Evolutionary conservation across 1,140 invertebrate species (phyloP), one percentile per base, ranked within the genome.

Genomic region (Brachionus calyciflorus): DNA sequence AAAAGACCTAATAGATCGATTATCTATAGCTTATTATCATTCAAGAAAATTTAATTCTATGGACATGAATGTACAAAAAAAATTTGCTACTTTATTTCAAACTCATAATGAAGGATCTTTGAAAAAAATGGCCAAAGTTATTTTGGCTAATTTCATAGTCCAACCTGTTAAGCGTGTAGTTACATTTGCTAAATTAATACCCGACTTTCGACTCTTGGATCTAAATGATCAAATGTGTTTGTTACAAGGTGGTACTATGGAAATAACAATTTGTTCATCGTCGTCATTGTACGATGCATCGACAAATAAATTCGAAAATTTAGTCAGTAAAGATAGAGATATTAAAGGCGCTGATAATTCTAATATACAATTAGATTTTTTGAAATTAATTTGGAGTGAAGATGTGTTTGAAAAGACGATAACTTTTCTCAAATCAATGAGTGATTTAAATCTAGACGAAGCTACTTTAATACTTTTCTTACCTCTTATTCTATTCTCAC

Each of bases 31-130:
- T 37, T 73, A 40, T 40, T 73, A 73, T 24, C 69, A 73, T 17
- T 73, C 69, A 19, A 19, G 69, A n/a, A 73, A 73, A 24, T 55
- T 21, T 46, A 73, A 73, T 49, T 48, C 69, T 7, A 17, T 73
- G 19, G 69, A 73, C 28, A 28, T 73, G 46, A 73, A 73, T 51
- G 69, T 73, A 46, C 69, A 73, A 51, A 55, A 73, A 73, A 73
- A 73, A 33, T 41, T 73, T 30, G 69, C 69, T 30, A 30, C 44
- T 10, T 12, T 73, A 12, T 73, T 55, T 26, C 49, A 60, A 12
- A 76, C 49, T 7, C 49, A 55, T 12, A 46, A 14, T 30, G 37
- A 60, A 24, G 17, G 14, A 17, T 26, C 28, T n/a, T n/a, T 41
- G 5, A 46, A 76, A 57, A 55, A 57, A 60, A 55, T 76, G 51